Conservation (phyloP, 2,797 vertebrate genomes). For the Tiaroga cobitis region DNA sequence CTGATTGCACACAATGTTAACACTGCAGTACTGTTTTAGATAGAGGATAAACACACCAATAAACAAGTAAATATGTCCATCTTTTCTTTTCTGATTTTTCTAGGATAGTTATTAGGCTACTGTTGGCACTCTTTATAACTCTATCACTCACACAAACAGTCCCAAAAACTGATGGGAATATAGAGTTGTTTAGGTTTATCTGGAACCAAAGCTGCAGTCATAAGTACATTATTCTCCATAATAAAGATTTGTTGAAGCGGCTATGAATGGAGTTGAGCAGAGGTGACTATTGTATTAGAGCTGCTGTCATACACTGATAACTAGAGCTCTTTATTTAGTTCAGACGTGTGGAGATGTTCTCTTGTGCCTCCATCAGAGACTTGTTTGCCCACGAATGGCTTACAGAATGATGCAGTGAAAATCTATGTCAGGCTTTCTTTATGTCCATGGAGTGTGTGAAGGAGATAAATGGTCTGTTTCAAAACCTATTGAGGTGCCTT, state of each 20-base stretch:
- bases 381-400: neutral
- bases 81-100: neutral
- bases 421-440: slow-evolving; percentile 27
- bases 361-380: slow-evolving; percentile 15
- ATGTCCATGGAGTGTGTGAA: slow-evolving; percentile 22
- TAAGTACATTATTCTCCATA: slow-evolving; percentile 32
- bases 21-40: neutral
- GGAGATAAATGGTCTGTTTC: slow-evolving; percentile 26
- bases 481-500: slow-evolving; percentile 1
- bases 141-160: neutral
- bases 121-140: neutral
- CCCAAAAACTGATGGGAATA: neutral
- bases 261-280: slow-evolving; percentile 31
- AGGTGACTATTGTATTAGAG: slow-evolving; percentile 17
- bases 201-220: slow-evolving; percentile 24
- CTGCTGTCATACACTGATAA: slow-evolving; percentile 27
- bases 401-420: slow-evolving; percentile 8
- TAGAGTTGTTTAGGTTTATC: slow-evolving; percentile 36
- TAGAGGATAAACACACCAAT: neutral
- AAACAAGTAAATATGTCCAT: neutral
- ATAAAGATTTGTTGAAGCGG: slow-evolving; percentile 14
- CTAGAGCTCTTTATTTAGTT: slow-evolving; percentile 38
- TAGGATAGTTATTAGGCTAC: neutral
- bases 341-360: slow-evolving; percentile 23
- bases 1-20: neutral